Percentiles rank a stretch among this genome's conserved stretches.
These are phyloP conservation scores for Paratilapia polleni DNA, from an alignment of 2,113 vertebrate genomes.

Conservation along the genomic window DNA sequence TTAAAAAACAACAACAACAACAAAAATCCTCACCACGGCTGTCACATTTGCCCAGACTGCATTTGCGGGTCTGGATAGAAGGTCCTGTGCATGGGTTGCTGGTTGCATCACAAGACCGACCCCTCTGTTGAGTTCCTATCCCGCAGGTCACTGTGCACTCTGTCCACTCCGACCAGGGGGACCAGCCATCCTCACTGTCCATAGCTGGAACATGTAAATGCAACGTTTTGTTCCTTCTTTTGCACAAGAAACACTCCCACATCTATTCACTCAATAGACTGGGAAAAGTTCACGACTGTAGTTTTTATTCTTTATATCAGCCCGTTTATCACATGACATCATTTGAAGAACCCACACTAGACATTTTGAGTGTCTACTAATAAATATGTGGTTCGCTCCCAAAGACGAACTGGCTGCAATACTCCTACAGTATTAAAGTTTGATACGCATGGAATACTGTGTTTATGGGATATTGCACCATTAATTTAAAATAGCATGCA, in stretches of 20 bases:
- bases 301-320: slow-evolving; percentile 34
- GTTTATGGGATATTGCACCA: slow-evolving; percentile 30
- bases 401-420: slow-evolving; percentile 56
- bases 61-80: slow-evolving; percentile 95
- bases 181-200: slow-evolving; percentile 93
- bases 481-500: slow-evolving; percentile 40
- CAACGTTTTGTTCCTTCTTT: not conserved
- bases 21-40: slow-evolving; percentile 86
- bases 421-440: slow-evolving; percentile 54
- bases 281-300: slow-evolving; percentile 6
- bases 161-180: slow-evolving; percentile 98
- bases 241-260: not conserved
- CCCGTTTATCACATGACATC: slow-evolving; percentile 61
- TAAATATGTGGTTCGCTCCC: slow-evolving; percentile 58
- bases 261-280: not conserved
- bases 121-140: slow-evolving; percentile 95
- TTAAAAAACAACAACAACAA: not conserved
- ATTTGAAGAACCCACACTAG: slow-evolving; percentile 55
- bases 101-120: slow-evolving; percentile 94
- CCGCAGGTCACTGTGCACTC: slow-evolving; percentile 95
- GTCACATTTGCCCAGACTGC: slow-evolving; percentile 92
- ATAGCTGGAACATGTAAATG: slow-evolving; percentile 70
- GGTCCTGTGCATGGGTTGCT: slow-evolving; percentile 92
- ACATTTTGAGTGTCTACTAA: slow-evolving; percentile 57
- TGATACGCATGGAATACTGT: slow-evolving; percentile 43